Evolutionary conservation across 2,113 vertebrate species (phyloP), one percentile per base, ranked within the genome.

Genomic region (Bostrychus sinensis): DNA sequence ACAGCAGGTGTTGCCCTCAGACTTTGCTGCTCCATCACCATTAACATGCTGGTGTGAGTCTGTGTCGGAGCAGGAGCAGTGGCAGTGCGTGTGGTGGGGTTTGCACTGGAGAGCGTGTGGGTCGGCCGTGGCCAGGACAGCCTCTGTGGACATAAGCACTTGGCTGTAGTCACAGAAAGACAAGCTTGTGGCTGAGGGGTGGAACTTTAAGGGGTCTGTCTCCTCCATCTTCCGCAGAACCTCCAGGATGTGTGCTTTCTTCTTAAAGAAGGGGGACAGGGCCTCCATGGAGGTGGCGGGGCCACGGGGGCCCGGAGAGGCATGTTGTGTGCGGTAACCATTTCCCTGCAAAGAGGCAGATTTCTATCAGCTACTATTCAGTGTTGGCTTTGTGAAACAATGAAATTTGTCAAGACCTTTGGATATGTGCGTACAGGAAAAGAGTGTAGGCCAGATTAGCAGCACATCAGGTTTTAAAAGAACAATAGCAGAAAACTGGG

Each of bases 211-310:
- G 0, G 95, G 93, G 71, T 97, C 96, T 0, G 94, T 95, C 85
- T 96, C 95, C 86, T 98, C 96, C 86, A 98, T 92, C 80, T 94
- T 95, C 58, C 95, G 93, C 25, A 98, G 90, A 61, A 96, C 96
- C 66, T 98, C 96, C 85, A 98, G 87, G 82, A 98, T 98, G 86
- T 96, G 96, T 54, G 96, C 96, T 90, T 97, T 98, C 90, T 98
- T 97, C 77, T 94, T 95, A 81, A 98, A 94, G 84, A 98, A 98
- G 0, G 96, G 96, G 9, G 96, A 97, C 38, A 98, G 92, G 11
- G 95, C 95, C 45, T 97, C 96, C 90, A 98, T 86, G 6, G 93
- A 89, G 1, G 77, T 70, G 46, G 28, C 84, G 3, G 55, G 86
- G 13, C 89, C 87, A 0, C 91, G 91, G 8, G 94, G 89, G 6